Conservation (phyloP, 1,140 invertebrate genomes). For the Nylanderia fulva region DNA sequence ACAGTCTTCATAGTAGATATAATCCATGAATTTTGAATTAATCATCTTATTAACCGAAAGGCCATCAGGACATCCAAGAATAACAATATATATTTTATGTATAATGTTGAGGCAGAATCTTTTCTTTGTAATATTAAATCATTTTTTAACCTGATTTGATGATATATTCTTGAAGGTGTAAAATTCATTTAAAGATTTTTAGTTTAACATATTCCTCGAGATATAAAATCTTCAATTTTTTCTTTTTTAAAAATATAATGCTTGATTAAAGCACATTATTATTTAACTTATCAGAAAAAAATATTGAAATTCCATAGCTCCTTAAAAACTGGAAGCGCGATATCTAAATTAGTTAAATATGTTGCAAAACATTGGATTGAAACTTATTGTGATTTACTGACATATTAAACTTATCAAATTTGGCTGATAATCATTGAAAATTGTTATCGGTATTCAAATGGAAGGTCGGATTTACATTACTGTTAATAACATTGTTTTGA, state of each 20-base stretch:
- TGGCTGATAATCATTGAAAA: not conserved
- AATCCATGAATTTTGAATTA: slow-evolving; percentile 1
- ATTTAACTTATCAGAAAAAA: slow-evolving; percentile 56
- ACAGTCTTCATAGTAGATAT: not conserved
- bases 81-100: slow-evolving; percentile 25
- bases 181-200: slow-evolving; percentile 20
- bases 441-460: slow-evolving; percentile 45
- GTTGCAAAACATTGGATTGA: not conserved
- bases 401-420: slow-evolving; percentile 23
- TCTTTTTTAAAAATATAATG: slow-evolving; percentile 45
- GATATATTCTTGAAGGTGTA: slow-evolving; percentile 40
- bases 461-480: slow-evolving; percentile 36
- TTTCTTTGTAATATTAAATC: slow-evolving; percentile 18
- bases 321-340: slow-evolving; percentile 32
- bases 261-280: slow-evolving; percentile 34
- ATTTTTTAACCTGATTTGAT: slow-evolving; percentile 26
- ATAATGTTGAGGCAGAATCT: slow-evolving; percentile 30
- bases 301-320: slow-evolving; percentile 22
- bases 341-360: slow-evolving; percentile 33
- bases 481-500: slow-evolving; percentile 53
- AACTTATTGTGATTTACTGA: slow-evolving; percentile 34
- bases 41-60: not conserved
- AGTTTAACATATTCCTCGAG: not conserved
- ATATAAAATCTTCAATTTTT: slow-evolving; percentile 37
- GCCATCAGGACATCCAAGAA: not conserved